Evolutionary conservation across 2,797 vertebrate species (phyloP).

Genomic region (Taeniopygia guttata): DNA sequence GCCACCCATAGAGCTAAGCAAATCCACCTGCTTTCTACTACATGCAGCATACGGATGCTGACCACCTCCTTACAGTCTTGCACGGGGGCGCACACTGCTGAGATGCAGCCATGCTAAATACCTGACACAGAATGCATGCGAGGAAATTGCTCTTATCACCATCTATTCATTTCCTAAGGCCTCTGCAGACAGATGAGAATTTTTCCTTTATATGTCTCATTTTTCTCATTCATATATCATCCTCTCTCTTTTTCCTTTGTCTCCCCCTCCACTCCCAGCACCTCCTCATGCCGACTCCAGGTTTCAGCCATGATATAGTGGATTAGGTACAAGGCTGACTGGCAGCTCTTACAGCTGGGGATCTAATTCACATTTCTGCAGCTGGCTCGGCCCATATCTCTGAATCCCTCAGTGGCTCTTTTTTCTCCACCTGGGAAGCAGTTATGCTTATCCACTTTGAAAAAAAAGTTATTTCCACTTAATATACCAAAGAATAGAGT

Average conservation of each 20-base stretch:
- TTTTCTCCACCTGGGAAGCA: not conserved
- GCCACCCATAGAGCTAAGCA: not conserved
- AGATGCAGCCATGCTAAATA: not conserved
- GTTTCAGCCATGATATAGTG: not conserved
- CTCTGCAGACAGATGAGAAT: not conserved
- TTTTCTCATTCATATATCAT: not conserved
- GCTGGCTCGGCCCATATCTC: not conserved
- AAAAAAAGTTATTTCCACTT: not conserved
- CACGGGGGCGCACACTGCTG: not conserved
- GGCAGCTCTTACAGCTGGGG: not conserved
- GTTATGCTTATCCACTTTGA: not conserved
- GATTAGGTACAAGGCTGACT: not conserved
- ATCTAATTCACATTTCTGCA: not conserved
- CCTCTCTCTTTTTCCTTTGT: not conserved
- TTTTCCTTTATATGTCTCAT: not conserved
- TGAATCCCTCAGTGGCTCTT: not conserved
- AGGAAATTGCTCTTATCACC: not conserved
- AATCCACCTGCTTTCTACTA: not conserved
- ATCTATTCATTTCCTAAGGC: not conserved
- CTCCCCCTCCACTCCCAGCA: not conserved
- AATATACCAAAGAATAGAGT: not conserved
- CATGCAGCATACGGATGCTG: not conserved
- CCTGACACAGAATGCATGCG: not conserved
- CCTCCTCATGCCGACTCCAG: not conserved
- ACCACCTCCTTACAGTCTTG: not conserved